phyloP scores from a whole-genome alignment of 2,888 invertebrate species.

The Melangyna quadrimaculata region DNA sequence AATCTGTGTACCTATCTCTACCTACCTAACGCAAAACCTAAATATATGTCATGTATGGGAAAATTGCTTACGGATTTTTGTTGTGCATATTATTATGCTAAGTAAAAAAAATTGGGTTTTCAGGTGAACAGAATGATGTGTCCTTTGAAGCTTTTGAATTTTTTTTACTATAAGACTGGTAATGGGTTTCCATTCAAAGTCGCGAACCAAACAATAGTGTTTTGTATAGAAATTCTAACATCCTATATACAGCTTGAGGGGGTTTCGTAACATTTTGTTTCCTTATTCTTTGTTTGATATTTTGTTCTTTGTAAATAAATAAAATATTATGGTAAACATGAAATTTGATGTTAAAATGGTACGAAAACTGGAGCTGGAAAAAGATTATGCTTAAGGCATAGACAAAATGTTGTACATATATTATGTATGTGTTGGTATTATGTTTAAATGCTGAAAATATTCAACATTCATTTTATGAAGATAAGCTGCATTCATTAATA shows the following conservation, averaged over 20 bases:
- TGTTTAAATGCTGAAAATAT: too few relatives aligned
- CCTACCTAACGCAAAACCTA: neutral
- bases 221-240: neutral
- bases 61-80: slow-evolving; percentile 23
- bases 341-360: neutral
- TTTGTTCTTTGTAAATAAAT: neutral
- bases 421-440: too few relatives aligned
- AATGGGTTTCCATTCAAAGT: slow-evolving; percentile 42
- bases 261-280: neutral
- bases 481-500: neutral
- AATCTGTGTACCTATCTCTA: neutral
- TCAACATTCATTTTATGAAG: too few relatives aligned
- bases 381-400: neutral
- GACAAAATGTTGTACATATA: too few relatives aligned
- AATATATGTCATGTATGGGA: neutral
- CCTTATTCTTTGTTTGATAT: neutral
- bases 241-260: neutral
- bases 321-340: neutral
- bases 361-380: neutral
- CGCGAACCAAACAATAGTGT: neutral
- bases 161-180: slow-evolving; percentile 8
- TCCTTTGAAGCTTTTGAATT: neutral
- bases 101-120: slow-evolving; percentile 45
- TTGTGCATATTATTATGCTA: neutral
- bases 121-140: slow-evolving; percentile 42